Conservation (phyloP, 2,113 vertebrate genomes). For the Corythaeola cristata region DNA sequence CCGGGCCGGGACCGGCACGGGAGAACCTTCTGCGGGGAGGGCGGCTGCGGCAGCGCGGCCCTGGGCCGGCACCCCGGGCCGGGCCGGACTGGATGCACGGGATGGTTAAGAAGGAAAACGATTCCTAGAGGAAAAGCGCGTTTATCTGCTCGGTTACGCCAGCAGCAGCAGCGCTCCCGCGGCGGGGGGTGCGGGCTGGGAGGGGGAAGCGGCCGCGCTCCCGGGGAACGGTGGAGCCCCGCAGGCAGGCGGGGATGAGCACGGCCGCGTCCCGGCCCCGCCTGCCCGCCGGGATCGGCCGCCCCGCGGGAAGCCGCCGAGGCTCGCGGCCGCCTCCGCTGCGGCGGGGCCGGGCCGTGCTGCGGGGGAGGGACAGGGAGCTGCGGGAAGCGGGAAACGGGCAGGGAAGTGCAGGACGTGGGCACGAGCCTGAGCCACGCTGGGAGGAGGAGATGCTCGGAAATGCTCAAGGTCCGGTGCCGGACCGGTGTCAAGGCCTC, state of each 20-base stretch:
- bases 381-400: neutral
- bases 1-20: no score
- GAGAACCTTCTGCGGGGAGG: no score
- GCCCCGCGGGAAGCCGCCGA: no score
- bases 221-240: neutral
- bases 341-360: neutral
- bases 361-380: neutral
- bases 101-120: neutral
- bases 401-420: neutral
- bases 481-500: neutral
- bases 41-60: no score
- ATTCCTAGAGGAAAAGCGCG: neutral
- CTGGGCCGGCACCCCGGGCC: neutral
- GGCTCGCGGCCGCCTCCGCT: neutral
- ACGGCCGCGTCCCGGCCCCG: accelerated
- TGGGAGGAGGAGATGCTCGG: neutral
- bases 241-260: neutral
- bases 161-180: neutral
- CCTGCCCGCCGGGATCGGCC: neutral
- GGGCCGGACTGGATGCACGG: neutral
- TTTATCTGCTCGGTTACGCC: neutral
- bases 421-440: neutral
- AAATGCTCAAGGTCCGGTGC: neutral
- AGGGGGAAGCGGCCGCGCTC: neutral
- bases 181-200: no score